Conservation (phyloP, 2,113 vertebrate species). For the Brachyistius frenatus region DNA sequence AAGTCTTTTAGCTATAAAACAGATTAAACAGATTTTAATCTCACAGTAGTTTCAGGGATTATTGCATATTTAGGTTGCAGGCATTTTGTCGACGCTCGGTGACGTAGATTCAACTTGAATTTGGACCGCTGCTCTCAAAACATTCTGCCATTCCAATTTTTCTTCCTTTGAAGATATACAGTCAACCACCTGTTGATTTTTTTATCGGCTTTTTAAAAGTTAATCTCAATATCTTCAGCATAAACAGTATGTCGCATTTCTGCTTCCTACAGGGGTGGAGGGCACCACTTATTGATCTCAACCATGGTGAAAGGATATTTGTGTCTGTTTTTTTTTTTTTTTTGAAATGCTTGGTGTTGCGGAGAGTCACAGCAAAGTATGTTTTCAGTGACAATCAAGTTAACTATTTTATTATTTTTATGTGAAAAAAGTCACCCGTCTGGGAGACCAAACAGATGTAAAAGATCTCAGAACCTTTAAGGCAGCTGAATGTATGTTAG, state of each 20-base stretch:
- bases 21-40: not conserved
- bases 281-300: not conserved
- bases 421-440: not conserved
- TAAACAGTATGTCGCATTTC: not conserved
- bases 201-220: too few relatives aligned
- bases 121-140: not conserved
- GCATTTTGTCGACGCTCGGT: not conserved
- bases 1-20: conserved; percentile 2
- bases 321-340: not conserved
- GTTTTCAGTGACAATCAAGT: conserved; percentile 9
- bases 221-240: not conserved
- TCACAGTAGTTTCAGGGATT: conserved; percentile 31
- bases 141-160: not conserved
- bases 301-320: not conserved
- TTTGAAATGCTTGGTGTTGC: not conserved
- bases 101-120: not conserved
- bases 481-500: conserved; percentile 3
- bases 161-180: not conserved
- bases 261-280: not conserved
- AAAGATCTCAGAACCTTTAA: conserved; percentile 1
- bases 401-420: not conserved
- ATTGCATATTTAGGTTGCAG: conserved; percentile 41
- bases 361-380: not conserved
- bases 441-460: conserved; percentile 7
- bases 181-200: too few relatives aligned